Conservation (phyloP, 2,113 vertebrate species). For the Gopherus flavomarginatus region DNA sequence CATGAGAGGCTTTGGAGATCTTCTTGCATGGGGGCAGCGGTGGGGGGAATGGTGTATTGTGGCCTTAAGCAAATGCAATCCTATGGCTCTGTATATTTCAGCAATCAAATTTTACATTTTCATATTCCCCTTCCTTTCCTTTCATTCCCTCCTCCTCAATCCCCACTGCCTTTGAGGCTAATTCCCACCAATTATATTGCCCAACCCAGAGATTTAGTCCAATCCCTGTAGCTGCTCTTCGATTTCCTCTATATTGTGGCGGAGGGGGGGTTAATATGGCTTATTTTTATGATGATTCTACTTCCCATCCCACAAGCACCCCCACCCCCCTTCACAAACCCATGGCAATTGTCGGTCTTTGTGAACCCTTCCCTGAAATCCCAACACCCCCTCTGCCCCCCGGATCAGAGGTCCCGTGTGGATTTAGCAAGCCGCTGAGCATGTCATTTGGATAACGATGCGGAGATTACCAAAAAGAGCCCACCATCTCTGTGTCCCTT, state of each 20-base stretch:
- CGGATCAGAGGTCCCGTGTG: not conserved
- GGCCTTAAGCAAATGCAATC: not conserved
- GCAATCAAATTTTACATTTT: not conserved
- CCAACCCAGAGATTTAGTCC: not conserved
- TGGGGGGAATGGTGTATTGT: not conserved
- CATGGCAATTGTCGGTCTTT: not conserved
- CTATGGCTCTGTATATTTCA: not conserved
- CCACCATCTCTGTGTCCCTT: not conserved
- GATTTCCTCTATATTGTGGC: slow-evolving; percentile 48
- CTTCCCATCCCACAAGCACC: not conserved
- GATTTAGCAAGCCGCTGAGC: not conserved
- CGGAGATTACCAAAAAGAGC: not conserved
- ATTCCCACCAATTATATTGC: not conserved
- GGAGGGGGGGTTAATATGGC: too few relatives aligned
- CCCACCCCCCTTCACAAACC: not conserved
- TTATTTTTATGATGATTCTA: not conserved
- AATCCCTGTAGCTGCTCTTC: slow-evolving; percentile 29
- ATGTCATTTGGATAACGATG: not conserved
- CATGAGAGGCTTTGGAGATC: not conserved
- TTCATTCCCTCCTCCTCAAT: not conserved
- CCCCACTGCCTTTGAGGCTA: not conserved
- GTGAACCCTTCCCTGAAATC: not conserved
- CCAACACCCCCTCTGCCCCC: not conserved
- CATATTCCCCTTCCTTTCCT: not conserved
- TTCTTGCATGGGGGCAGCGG: not conserved